Evolutionary conservation across 2,888 invertebrate species (phyloP).

Genomic region (Fissipunctia ypsillon): DNA sequence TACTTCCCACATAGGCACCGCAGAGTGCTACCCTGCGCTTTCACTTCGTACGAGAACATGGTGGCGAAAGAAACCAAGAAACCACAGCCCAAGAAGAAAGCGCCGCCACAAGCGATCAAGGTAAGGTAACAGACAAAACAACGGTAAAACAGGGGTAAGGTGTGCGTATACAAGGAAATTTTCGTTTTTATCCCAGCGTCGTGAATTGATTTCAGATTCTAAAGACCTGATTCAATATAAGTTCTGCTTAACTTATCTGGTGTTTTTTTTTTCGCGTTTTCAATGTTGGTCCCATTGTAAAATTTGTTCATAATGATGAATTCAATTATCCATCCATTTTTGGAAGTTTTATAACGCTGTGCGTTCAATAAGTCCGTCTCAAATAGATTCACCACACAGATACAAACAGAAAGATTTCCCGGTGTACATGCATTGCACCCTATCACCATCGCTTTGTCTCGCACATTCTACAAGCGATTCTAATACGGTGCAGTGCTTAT

Average conservation of each 20-base stretch:
- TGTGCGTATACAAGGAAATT: neutral
- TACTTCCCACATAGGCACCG: constrained; percentile 70
- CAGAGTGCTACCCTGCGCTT: constrained; percentile 80
- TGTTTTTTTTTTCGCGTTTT: neutral
- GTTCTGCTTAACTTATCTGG: neutral
- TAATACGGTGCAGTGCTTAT: constrained; percentile 13
- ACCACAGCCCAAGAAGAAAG: constrained; percentile 66
- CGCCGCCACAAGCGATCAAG: constrained; percentile 81
- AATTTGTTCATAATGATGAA: neutral
- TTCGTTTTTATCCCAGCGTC: neutral
- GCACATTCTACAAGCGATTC: constrained; percentile 17
- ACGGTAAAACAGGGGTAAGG: neutral
- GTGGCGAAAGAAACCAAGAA: constrained; percentile 69
- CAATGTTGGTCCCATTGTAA: neutral
- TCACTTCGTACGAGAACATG: constrained; percentile 73
- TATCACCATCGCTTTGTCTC: neutral
- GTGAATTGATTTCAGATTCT: constrained; percentile 10
- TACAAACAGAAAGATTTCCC: constrained; percentile 1
- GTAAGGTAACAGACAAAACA: constrained; percentile 64
- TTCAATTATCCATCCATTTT: too few species aligned
- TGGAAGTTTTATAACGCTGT: neutral
- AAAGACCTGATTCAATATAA: neutral
- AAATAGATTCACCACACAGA: constrained; percentile 13
- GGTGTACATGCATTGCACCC: neutral
- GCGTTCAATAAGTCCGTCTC: neutral